Conservation (phyloP, 2,888 invertebrate species). For the Notocelia uddmanniana region DNA sequence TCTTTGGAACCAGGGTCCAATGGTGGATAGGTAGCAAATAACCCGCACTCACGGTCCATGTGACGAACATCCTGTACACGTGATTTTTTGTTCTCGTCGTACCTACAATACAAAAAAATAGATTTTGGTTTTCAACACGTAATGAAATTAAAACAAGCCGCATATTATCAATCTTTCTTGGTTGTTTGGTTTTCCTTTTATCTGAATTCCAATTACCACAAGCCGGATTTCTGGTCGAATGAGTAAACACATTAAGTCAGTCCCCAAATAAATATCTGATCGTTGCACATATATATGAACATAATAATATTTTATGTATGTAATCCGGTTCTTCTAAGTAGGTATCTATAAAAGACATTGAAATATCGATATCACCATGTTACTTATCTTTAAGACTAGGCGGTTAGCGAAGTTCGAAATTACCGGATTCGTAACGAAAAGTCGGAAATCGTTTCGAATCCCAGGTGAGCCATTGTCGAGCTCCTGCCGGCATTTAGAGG, state of each 20-base stretch:
- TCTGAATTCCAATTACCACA: neutral
- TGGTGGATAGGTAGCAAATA: too few species aligned
- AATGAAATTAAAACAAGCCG: too few species aligned
- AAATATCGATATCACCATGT: neutral
- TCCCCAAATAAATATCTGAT: neutral
- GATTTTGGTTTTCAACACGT: too few species aligned
- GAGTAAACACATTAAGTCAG: slow-evolving; percentile 5
- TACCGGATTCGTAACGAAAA: neutral
- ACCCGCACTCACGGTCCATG: too few species aligned
- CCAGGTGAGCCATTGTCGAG: slow-evolving; percentile 20
- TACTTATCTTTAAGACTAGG: neutral
- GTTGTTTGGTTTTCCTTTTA: slow-evolving; percentile 1
- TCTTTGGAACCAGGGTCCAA: too few species aligned
- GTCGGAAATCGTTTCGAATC: slow-evolving; percentile 19
- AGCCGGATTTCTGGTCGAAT: slow-evolving; percentile 9
- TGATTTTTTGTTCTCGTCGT: too few species aligned
- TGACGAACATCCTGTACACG: too few species aligned
- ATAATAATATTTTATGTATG: neutral
- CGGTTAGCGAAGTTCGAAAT: neutral
- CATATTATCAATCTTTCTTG: too few species aligned
- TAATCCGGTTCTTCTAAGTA: neutral
- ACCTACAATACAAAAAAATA: too few species aligned
- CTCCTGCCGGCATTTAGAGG: slow-evolving; percentile 13
- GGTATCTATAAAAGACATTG: neutral
- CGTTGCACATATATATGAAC: neutral